Conservation (phyloP, 2,113 vertebrate species). For the Brienomyrus brachyistius region DNA sequence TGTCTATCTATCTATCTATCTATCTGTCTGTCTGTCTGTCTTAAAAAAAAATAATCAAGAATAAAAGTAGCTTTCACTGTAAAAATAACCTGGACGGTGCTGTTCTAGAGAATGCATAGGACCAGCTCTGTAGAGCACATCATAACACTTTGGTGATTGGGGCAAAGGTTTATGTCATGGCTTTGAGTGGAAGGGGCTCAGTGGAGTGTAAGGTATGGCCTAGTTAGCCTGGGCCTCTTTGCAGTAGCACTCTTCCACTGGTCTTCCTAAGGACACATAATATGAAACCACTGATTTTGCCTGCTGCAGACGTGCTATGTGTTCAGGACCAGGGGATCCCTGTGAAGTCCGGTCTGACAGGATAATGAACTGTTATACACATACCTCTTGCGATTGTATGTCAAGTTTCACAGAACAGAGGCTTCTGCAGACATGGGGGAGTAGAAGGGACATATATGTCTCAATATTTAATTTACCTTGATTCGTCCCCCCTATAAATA, state of each 20-base stretch:
- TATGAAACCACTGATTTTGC: neutral
- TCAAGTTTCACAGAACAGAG: constrained; percentile 61
- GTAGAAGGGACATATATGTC: neutral
- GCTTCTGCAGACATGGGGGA: constrained; percentile 30
- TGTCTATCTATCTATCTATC: too few relatives aligned
- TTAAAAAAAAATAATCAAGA: neutral
- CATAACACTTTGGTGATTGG: neutral
- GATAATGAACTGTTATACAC: constrained; percentile 62
- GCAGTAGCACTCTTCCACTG: neutral
- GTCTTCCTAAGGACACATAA: neutral
- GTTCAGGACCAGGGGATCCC: constrained; percentile 33
- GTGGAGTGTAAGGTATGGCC: neutral
- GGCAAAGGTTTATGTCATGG: neutral
- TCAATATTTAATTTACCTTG: neutral
- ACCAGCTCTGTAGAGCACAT: neutral
- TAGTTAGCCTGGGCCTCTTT: neutral
- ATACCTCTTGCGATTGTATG: constrained; percentile 44
- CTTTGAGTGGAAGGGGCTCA: neutral
- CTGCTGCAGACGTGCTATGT: neutral
- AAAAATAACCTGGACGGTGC: neutral
- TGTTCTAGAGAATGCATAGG: neutral
- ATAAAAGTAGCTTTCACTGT: neutral
- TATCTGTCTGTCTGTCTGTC: too few relatives aligned
- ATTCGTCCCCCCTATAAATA: neutral
- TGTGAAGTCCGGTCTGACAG: constrained; percentile 54